Evolutionary conservation across 2,888 invertebrate genomes (phyloP).

Genomic region (Horisme vitalbata): DNA sequence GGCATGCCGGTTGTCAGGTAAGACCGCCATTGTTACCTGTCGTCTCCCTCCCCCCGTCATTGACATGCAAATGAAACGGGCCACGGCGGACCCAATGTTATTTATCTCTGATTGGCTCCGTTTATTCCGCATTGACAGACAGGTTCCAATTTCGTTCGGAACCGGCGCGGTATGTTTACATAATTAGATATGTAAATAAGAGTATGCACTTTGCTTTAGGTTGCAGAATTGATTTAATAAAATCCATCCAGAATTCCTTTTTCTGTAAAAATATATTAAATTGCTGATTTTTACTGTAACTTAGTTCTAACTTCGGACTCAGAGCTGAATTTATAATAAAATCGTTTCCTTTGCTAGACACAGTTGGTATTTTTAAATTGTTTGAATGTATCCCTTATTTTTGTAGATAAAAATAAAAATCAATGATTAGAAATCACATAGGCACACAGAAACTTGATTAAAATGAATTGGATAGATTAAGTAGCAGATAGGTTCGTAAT

Average conservation of each 20-base stretch:
- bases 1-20: conserved; percentile 57
- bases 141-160: conserved; percentile 69
- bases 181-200: conserved; percentile 61
- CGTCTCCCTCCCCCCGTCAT: conserved; percentile 50
- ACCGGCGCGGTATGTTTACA: conserved; percentile 53
- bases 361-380: too few relatives aligned
- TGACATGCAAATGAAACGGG: conserved; percentile 78
- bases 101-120: conserved; percentile 80
- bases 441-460: too few relatives aligned
- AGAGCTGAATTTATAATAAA: too few relatives aligned
- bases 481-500: neutral
- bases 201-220: conserved; percentile 23
- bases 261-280: too few relatives aligned
- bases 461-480: neutral
- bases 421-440: too few relatives aligned
- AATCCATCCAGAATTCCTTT: conserved; percentile 8
- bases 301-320: too few relatives aligned
- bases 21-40: conserved; percentile 58
- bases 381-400: too few relatives aligned
- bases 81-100: conserved; percentile 71
- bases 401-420: too few relatives aligned
- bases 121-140: conserved; percentile 77
- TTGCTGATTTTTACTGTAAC: too few relatives aligned
- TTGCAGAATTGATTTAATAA: conserved; percentile 13
- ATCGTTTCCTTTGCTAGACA: too few relatives aligned